phyloP scores from a whole-genome alignment of 2,888 invertebrate species.

The Archaeoteleia sp. region DNA sequence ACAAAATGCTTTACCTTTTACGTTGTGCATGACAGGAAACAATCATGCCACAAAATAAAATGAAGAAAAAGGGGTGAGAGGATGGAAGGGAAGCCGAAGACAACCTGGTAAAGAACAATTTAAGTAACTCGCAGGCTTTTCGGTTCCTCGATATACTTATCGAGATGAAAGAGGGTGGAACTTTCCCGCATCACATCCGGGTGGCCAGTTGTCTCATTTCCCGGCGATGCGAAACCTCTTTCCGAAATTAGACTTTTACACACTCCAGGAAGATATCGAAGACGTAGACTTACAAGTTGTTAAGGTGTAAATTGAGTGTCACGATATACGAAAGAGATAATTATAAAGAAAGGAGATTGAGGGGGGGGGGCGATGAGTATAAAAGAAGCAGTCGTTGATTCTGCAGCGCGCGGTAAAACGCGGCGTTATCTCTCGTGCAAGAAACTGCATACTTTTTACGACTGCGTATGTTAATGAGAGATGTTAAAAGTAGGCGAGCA shows the following conservation, averaged over 20 bases:
- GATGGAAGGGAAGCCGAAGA: slow-evolving; percentile 25
- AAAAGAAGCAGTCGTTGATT: slow-evolving; percentile 17
- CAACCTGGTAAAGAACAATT: slow-evolving; percentile 40
- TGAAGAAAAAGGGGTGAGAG: slow-evolving; percentile 12
- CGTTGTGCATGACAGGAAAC: slow-evolving; percentile 29
- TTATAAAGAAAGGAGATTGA: slow-evolving; percentile 20
- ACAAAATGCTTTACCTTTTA: no score
- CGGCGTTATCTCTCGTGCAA: slow-evolving; percentile 38
- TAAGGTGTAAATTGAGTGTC: slow-evolving; percentile 51
- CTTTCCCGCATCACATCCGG: slow-evolving; percentile 50
- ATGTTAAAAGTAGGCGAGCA: slow-evolving; percentile 19
- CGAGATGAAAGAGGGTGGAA: slow-evolving; percentile 54
- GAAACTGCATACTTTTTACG: slow-evolving; percentile 44
- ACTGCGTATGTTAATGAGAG: slow-evolving; percentile 43
- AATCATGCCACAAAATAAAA: slow-evolving; percentile 26
- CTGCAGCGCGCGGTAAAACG: slow-evolving; percentile 22
- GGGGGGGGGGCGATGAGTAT: slow-evolving; percentile 17
- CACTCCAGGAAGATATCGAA: slow-evolving; percentile 45
- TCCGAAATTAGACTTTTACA: slow-evolving; percentile 51
- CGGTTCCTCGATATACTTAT: slow-evolving; percentile 51
- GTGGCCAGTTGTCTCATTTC: slow-evolving; percentile 49
- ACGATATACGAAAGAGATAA: slow-evolving; percentile 40
- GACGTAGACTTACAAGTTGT: slow-evolving; percentile 46
- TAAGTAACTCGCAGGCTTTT: slow-evolving; percentile 49
- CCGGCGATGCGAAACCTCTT: slow-evolving; percentile 44